Evolutionary conservation across 1,140 invertebrate genomes (phyloP), one percentile per base, ranked within the genome.

Genomic region (Drosophila elegans): DNA sequence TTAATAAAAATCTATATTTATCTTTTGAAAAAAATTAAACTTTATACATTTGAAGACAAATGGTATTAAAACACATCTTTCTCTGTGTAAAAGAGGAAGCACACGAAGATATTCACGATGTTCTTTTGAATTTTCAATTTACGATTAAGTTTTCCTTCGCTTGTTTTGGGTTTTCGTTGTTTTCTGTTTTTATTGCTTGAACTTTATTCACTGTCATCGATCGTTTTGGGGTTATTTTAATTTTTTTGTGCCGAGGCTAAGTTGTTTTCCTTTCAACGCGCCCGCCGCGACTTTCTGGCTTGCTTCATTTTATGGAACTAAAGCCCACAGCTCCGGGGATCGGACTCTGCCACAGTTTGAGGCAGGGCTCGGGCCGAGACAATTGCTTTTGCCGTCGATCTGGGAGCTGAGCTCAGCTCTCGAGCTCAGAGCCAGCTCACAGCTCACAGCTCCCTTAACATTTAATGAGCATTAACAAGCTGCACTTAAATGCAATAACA

Each of bases 391-490:
- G 48, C 48, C 29, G 48, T 34, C 48, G 48, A 51, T 51, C 48
- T n/a, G 62, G 44, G 44, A 64, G 63, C 63, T 63, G 56, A 42
- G 56, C 54, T 49, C 62, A 45, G 67, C 63, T 56, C 52, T 71
- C 51, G 27, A 54, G 49, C 52, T 69, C 67, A 41, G 67, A 71
- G 66, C 64, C 36, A 16, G 61, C 61, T 63, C 55, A 46, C 64
- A 56, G 67, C 59, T 88, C 80, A 46, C 64, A 56, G 67, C 59
- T 88, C 80, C 84, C 75, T 89, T 89, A 89, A 86, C 82, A 88
- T 86, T 89, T 89, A 89, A 89, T 89, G 80, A 89, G 84, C 84
- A 90, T 89, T 89, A 89, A 89, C 84, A 89, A 89, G 84, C 85
- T 89, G 84, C 85, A 89, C 84, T 89, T 89, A 84, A 89, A 78